Base-by-base conservation (phyloP, 2,797 vertebrate genomes). In the Eulemur mongoz region DNA sequence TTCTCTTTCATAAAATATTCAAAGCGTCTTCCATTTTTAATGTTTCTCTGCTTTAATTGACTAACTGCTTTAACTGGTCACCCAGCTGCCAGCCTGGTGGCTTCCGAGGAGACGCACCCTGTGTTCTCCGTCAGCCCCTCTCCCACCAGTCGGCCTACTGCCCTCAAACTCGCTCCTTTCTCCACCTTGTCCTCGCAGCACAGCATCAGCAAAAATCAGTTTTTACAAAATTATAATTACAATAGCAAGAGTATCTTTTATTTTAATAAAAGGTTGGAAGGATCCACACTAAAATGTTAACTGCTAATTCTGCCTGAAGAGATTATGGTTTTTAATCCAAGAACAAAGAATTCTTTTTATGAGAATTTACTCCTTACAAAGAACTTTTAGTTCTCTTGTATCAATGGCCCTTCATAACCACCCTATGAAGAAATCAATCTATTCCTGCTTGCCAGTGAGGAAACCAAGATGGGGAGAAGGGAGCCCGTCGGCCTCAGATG, bases 1-100 rank as follows among this genome's bases (percentile, higher is more conserved):
- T 52, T 91, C 88, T 73, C 52, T 91, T 72, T 69, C 65, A 45
- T 80, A 57, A 93, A 85, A 48, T 50, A 63, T 48, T 86, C 7
- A 27, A 59, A 38, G 20, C 38, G n/a, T 38, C 79, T 78, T 82
- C 54, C 30, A 45, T 23, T 45, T 91, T 79, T 63, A 61, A 43
- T 32, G 10, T 70, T 57, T 75, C 38, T 22, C 54, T 81, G 14
- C 40, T 91, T 40, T 45, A n/a, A 76, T 25, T 54, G 20, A 38
- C 22, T 40, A 17, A 15, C 54, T 32, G 13, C 54, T 67, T 38
- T 67, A n/a, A 32, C 40, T 14, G 20, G 79, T 67, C 78, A 17
- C 45, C 50, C 32, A n/a, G 38, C n/a, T 61, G 32, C 50, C 15
- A 25, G 54, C n/a, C 63, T 23, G 32, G 40, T 17, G 52, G 17